These are phyloP conservation scores for Ophioderma brevispina DNA, from an alignment of 35 echinoderm and acorn worm genomes.

Conservation along the genomic window DNA sequence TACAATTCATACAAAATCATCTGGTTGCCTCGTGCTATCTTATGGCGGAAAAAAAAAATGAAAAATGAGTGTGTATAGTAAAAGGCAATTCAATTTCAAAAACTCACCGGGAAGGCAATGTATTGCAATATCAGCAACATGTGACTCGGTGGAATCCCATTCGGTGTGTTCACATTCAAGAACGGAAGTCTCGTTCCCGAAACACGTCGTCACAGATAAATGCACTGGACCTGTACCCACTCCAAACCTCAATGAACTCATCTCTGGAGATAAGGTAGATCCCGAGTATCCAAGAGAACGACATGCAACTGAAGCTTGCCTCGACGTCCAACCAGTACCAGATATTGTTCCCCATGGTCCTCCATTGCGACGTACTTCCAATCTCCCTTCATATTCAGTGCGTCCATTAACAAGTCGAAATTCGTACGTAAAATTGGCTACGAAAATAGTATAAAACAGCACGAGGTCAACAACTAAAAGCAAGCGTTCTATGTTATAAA, in stretches of 20 bases:
- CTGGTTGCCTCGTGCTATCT: no score
- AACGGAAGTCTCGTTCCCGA: not conserved
- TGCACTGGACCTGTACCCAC: not conserved
- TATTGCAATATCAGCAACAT: no score
- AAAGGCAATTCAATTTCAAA: no score
- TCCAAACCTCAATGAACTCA: not conserved
- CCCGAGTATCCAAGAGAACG: not conserved
- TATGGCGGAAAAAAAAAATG: no score
- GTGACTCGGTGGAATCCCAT: no score
- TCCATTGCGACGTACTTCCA: no score
- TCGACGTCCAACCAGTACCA: not conserved
- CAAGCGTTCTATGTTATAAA: no score
- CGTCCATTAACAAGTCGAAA: not conserved
- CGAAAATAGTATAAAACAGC: no score
- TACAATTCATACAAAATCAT: no score
- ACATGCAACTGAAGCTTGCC: not conserved
- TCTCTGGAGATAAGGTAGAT: not conserved
- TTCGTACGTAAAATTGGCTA: not conserved
- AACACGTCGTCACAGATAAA: not conserved
- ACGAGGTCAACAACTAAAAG: no score
- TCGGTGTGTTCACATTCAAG: not conserved
- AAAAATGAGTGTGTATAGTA: no score
- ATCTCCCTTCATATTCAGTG: not conserved
- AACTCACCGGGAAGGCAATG: no score
- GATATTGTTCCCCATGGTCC: not conserved